These are phyloP conservation scores for Pyrgilauda ruficollis DNA, from an alignment of 2,113 vertebrate genomes.

Conservation along the genomic window DNA sequence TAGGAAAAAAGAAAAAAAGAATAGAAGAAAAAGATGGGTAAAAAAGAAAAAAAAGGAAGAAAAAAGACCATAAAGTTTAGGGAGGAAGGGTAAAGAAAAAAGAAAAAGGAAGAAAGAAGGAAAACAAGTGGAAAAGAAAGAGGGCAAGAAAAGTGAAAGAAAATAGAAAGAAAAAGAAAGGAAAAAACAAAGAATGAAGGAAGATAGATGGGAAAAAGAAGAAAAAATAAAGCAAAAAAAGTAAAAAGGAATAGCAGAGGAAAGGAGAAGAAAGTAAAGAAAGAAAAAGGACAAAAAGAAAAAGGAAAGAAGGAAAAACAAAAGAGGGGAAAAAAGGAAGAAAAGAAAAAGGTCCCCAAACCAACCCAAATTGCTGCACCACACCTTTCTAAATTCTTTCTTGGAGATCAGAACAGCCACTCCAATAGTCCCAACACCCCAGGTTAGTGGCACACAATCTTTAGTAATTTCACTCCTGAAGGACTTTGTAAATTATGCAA, in stretches of 20 bases:
- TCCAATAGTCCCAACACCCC: neutral
- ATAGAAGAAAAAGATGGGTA: neutral
- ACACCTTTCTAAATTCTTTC: neutral
- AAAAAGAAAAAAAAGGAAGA: too few relatives aligned
- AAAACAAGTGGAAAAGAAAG: neutral
- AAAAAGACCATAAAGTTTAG: neutral
- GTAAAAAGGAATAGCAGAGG: neutral
- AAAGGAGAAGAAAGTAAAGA: neutral
- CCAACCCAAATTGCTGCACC: neutral
- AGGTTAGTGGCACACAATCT: neutral
- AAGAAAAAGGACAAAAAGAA: neutral
- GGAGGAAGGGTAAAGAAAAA: neutral
- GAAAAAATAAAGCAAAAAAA: neutral
- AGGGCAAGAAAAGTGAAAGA: neutral
- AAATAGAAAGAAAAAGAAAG: neutral
- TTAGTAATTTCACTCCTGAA: neutral
- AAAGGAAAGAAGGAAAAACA: neutral
- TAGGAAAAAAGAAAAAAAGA: neutral
- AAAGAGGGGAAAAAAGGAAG: neutral
- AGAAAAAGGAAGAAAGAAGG: neutral
- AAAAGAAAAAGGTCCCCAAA: neutral
- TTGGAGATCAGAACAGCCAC: neutral
- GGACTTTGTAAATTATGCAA: neutral
- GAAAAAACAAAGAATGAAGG: neutral
- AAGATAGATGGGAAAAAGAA: too few relatives aligned